Evolutionary conservation across 2,888 invertebrate genomes (phyloP).

Genomic region (Mythimna vitellina): DNA sequence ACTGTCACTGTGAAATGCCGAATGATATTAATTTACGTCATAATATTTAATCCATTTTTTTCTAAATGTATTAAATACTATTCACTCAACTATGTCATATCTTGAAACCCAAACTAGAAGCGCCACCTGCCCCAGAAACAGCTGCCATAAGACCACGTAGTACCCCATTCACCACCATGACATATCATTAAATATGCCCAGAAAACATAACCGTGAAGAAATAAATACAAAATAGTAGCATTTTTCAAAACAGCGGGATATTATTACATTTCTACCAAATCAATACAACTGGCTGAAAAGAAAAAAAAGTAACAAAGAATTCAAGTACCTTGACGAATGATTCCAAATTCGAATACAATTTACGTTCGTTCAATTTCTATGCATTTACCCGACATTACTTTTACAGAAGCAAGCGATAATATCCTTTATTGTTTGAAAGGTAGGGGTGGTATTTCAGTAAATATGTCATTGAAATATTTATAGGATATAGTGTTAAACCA

Average conservation of each 20-base stretch:
- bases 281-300: slow-evolving; percentile 71
- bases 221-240: slow-evolving; percentile 38
- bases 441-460: slow-evolving; percentile 8
- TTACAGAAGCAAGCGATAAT: neutral
- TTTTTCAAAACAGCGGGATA: slow-evolving; percentile 59
- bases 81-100: neutral
- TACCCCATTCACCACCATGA: slow-evolving; percentile 42
- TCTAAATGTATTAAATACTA: neutral
- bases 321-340: slow-evolving; percentile 84
- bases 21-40: too few relatives aligned
- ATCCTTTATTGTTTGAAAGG: fast-evolving
- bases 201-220: slow-evolving; percentile 48
- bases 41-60: too few relatives aligned
- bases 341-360: slow-evolving; percentile 76
- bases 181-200: slow-evolving; percentile 48
- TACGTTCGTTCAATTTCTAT: slow-evolving; percentile 59
- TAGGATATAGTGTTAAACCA: slow-evolving; percentile 72
- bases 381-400: slow-evolving; percentile 35
- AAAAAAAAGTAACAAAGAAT: slow-evolving; percentile 68
- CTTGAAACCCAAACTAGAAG: neutral
- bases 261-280: slow-evolving; percentile 55
- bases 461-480: slow-evolving; percentile 5
- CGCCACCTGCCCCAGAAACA: slow-evolving; percentile 55
- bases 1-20: too few relatives aligned
- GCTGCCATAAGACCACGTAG: slow-evolving; percentile 40